A percentile compares a stretch with the other conserved stretches of the same genome.
Conservation (phyloP, 2,797 vertebrate species). For the Halcyon chelicuti region DNA sequence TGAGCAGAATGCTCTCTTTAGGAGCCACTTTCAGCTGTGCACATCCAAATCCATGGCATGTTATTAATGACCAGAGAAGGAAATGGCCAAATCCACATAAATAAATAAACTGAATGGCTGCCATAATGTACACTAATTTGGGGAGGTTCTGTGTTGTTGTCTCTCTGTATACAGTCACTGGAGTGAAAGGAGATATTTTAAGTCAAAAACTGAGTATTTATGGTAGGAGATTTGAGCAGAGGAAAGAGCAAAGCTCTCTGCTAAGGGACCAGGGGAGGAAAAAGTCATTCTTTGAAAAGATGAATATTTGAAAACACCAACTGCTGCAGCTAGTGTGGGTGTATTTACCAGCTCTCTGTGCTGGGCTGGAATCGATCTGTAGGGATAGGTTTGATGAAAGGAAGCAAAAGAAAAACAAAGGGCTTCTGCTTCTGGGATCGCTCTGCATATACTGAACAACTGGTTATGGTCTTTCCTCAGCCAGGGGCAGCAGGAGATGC, state of each 20-base stretch:
- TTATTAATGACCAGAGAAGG: not conserved
- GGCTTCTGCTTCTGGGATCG: conserved; percentile 14
- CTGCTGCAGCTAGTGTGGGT: not conserved
- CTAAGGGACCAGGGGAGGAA: not conserved
- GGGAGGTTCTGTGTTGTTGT: not conserved
- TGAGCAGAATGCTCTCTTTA: not conserved
- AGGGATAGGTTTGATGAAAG: conserved; percentile 17
- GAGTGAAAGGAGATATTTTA: not conserved
- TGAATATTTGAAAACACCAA: conserved; percentile 68
- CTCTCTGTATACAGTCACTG: not conserved
- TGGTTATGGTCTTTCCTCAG: not conserved
- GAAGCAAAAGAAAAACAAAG: conserved; percentile 12
- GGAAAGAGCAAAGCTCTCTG: not conserved
- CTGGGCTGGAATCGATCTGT: not conserved
- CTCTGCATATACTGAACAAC: not conserved
- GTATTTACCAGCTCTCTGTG: not conserved
- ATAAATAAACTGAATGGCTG: not conserved
- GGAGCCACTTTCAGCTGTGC: not conserved
- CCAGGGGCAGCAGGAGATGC: not conserved
- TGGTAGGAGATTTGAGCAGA: not conserved
- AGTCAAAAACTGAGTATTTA: not conserved
- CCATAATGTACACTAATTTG: not conserved
- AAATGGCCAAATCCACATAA: not conserved
- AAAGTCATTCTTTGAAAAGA: conserved; percentile 16
- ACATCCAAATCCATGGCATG: not conserved